phyloP scores from a whole-genome alignment of 1,140 invertebrate species.

The Lepidostoma basale region DNA sequence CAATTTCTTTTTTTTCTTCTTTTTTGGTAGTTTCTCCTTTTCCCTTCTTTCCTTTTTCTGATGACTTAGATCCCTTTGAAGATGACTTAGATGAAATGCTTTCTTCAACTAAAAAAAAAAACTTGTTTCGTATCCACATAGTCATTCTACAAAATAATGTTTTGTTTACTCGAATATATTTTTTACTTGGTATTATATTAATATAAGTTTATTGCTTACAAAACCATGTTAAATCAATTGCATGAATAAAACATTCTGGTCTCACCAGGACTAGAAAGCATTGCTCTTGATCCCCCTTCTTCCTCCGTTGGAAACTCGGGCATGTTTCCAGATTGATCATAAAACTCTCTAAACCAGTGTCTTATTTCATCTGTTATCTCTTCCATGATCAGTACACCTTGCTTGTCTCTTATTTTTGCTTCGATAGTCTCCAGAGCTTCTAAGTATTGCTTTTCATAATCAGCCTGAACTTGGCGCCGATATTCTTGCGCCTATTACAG shows the following conservation, averaged over 20 bases:
- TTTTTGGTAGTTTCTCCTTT: conserved; percentile 61
- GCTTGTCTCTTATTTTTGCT: conserved; percentile 66
- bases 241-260: not conserved
- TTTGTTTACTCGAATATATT: too few species aligned
- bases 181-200: too few species aligned
- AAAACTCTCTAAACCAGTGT: conserved; percentile 82
- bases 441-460: conserved; percentile 67
- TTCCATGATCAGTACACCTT: conserved; percentile 73
- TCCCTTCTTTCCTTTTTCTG: conserved; percentile 67
- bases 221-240: not conserved
- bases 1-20: conserved; percentile 63
- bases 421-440: conserved; percentile 63
- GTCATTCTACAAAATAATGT: not conserved
- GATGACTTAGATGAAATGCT: conserved; percentile 73
- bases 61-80: conserved; percentile 78
- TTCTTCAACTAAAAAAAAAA: conserved; percentile 66
- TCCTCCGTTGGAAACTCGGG: conserved; percentile 91
- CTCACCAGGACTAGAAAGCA: conserved; percentile 77
- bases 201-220: too few species aligned
- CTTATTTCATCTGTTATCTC: conserved; percentile 85
- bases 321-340: conserved; percentile 82
- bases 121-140: too few species aligned
- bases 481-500: conserved; percentile 59
- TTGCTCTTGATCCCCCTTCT: conserved; percentile 81
- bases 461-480: conserved; percentile 66